A percentile compares a stretch with the other conserved stretches of the same genome.
phyloP scores from a whole-genome alignment of 2,888 invertebrate genomes.

The Leucophenga maculata region DNA sequence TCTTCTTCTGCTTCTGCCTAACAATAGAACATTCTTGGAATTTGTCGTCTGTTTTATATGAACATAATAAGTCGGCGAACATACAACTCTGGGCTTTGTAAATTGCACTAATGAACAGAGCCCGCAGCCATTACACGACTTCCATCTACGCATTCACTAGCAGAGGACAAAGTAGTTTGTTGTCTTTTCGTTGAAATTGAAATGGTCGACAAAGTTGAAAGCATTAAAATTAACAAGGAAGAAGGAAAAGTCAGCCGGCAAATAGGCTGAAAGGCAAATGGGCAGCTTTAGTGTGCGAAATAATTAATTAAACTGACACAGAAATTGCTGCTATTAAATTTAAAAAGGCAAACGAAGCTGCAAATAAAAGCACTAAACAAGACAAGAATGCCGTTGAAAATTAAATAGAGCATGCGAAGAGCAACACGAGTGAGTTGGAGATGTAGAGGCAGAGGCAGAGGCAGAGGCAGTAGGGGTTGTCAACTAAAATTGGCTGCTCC shows the following conservation, averaged over 20 bases:
- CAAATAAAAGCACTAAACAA: neutral
- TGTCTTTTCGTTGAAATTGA: conserved; percentile 27
- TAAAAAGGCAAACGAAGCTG: neutral
- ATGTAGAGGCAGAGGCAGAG: neutral
- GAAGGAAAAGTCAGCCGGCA: conserved; percentile 49
- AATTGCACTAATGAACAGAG: conserved; percentile 64
- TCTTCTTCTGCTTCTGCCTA: neutral
- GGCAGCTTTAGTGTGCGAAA: neutral
- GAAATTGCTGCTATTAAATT: conserved; percentile 14
- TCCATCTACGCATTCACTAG: neutral
- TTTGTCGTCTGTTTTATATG: neutral
- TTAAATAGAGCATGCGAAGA: neutral
- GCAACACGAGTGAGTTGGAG: neutral
- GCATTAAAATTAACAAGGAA: conserved; percentile 48
- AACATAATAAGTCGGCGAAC: no score
- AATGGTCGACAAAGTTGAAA: conserved; percentile 53
- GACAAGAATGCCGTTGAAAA: neutral
- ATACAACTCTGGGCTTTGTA: no score
- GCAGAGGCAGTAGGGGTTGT: neutral
- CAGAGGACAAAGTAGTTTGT: neutral
- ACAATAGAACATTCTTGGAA: neutral
- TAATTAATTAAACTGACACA: conserved; percentile 31
- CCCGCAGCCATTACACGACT: conserved; percentile 38
- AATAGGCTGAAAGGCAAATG: conserved; percentile 51
- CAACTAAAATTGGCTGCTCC: neutral